A percentile compares a stretch with the other conserved stretches of the same genome.
phyloP scores from a whole-genome alignment of 30 jellyfish, hydroid and myxozoan genomes.

The Catostylus mosaicus region DNA sequence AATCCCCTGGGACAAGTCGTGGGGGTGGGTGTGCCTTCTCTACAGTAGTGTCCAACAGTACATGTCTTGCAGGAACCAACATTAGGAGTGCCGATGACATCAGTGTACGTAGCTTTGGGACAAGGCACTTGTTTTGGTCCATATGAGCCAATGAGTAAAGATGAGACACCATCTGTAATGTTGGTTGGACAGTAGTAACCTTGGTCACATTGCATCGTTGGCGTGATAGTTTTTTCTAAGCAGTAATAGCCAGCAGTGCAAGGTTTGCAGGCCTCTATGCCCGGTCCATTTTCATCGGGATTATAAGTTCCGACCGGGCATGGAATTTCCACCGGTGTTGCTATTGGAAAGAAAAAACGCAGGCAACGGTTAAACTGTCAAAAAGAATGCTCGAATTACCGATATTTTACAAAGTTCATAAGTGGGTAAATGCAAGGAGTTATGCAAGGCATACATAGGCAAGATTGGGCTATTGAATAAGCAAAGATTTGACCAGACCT shows the following conservation, averaged over 20 bases:
- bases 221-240: constrained; percentile 81
- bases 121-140: constrained; percentile 97
- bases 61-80: constrained; percentile 83
- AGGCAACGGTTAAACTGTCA: no score
- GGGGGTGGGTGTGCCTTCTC: constrained; percentile 92
- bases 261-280: constrained; percentile 87
- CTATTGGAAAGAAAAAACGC: constrained; percentile 37
- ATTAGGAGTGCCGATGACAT: constrained; percentile 72
- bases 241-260: constrained; percentile 98
- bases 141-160: constrained; percentile 92
- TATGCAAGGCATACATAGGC: no score
- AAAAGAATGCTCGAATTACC: no score
- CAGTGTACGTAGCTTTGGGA: constrained; percentile 89
- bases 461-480: no score
- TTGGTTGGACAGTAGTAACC: constrained; percentile 98
- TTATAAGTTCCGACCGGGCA: constrained; percentile 99
- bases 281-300: constrained; percentile 81
- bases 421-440: no score
- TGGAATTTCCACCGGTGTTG: constrained; percentile 89
- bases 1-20: constrained; percentile 90
- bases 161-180: constrained; percentile 93
- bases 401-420: no score
- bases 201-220: constrained; percentile 66
- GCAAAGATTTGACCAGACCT: no score
- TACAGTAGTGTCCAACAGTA: constrained; percentile 86